Conservation (phyloP, 1,140 invertebrate genomes). For the honey bee (Apis mellifera) region Amel_HAv3.1 CM009936.2:10278501-10279000, state of each 20-base stretch:
- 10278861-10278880: no score
- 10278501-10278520: neutral
- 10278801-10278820: neutral
- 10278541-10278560: neutral
- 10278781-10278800: neutral
- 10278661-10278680: slow-evolving; percentile 3
- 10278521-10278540: neutral
- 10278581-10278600: slow-evolving; percentile 17
- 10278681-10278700: neutral
- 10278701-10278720: slow-evolving; percentile 6
- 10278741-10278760: no score
- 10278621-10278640: slow-evolving; percentile 10
- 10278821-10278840: neutral
- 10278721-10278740: neutral
- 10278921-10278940: no score
- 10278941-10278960: no score
- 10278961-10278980: no score
- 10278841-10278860: neutral
- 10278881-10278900: no score
- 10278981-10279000: no score
- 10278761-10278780: neutral
- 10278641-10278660: slow-evolving; percentile 13
- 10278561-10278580: neutral
- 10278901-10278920: neutral
- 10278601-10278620: slow-evolving; percentile 23